Evolutionary conservation across 2,797 vertebrate species (phyloP), one percentile per base, ranked within the genome.

Genomic region (Erethizon dorsatum): DNA sequence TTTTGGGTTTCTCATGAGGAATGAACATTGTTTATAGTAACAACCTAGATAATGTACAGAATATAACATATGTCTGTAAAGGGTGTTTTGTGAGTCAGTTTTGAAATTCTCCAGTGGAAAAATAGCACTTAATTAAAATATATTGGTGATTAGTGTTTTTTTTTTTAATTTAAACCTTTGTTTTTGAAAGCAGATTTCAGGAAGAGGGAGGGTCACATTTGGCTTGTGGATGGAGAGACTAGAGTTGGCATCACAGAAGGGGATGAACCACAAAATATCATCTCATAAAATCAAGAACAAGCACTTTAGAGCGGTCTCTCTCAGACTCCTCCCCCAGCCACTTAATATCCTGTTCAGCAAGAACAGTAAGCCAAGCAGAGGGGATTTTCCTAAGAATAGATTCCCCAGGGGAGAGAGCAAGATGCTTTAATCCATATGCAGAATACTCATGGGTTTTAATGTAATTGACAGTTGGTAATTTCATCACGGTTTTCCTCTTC

Each of bases 381-480:
- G 37, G 61, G 61, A 83, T 83, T 88, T 82, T 83, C 61, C 50
- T 28, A 26, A 69, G 79, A 92, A 89, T 41, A 41, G 61, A 78
- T 56, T 84, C 52, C 80, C 73, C 0, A 71, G 95, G 92, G 56
- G 14, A 94, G 17, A 54, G 33, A 52, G 37, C 71, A 82, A 93
- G 85, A 93, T 24, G 37, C 87, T 96, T 93, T 80, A 77, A 82
- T 5, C 95, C 75, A 57, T 67, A 28, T 18, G 5, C 41, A 59
- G 96, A 94, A 63, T 94, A 92, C 73, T 92, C 50, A 41, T 45
- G 17, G 65, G 73, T 20, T 75, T 96, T 83, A 22, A 17, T 96
- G 22, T 26, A 92, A 88, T 1, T 6, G 92, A 47, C 87, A 97
- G 91, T 69, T 88, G 87, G n/a, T 92, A 78, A 17, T 87, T 47